These are phyloP conservation scores for Eufriesea mexicana DNA, from an alignment of 1,140 invertebrate genomes.

Conservation along the genomic window DNA sequence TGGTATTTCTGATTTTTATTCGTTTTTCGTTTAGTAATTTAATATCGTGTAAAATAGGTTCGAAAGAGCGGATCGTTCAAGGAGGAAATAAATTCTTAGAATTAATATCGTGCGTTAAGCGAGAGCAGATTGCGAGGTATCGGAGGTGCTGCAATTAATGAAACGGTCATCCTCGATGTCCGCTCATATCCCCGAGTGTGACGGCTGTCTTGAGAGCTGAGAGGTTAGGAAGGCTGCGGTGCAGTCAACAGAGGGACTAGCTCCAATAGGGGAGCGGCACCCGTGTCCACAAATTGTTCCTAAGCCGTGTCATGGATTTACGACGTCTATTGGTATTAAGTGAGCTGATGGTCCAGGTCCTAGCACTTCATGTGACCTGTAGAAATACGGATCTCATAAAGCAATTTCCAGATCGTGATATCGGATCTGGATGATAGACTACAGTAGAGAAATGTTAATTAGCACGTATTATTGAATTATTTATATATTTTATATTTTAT, in stretches of 20 bases:
- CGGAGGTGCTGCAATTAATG: background rate
- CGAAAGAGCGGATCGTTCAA: too few species aligned
- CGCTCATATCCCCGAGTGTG: background rate
- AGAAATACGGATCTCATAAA: constrained; percentile 1
- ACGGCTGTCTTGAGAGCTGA: background rate
- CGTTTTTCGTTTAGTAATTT: too few species aligned
- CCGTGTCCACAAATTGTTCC: background rate
- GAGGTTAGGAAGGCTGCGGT: background rate
- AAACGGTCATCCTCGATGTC: background rate
- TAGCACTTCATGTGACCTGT: background rate
- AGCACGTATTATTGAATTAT: too few species aligned
- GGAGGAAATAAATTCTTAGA: too few species aligned
- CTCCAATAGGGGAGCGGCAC: background rate
- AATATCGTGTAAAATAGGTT: too few species aligned
- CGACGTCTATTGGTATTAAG: background rate
- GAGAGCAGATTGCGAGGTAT: too few species aligned
- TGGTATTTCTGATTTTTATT: too few species aligned
- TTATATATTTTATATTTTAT: too few species aligned
- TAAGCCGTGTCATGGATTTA: background rate
- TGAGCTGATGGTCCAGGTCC: background rate
- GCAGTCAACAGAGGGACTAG: background rate
- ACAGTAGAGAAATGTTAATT: too few species aligned
- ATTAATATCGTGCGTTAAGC: too few species aligned
- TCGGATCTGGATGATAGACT: too few species aligned
- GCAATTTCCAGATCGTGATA: too few species aligned